phyloP scores from a whole-genome alignment of 1,140 invertebrate species.

The Trichonephila clavipes region DNA sequence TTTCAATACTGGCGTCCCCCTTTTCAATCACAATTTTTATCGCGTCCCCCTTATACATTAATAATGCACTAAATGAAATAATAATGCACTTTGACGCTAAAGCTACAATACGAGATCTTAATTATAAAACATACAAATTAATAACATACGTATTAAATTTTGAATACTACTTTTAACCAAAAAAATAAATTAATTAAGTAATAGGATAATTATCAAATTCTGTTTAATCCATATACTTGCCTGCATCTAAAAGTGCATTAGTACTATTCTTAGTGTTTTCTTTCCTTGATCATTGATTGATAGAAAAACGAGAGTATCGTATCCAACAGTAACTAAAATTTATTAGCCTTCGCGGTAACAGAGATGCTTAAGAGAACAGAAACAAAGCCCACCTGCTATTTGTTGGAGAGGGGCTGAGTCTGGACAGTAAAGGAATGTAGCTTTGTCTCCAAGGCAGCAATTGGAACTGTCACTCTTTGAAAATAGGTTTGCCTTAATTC shows the following conservation, averaged over 20 bases:
- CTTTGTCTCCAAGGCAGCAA: slow-evolving; percentile 6
- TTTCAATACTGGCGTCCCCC: no score
- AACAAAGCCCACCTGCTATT: neutral
- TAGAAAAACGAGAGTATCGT: neutral
- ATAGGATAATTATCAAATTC: no score
- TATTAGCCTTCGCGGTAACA: neutral
- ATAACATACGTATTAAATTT: no score
- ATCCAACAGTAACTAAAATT: slow-evolving; percentile 17
- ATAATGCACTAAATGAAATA: no score
- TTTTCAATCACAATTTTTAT: no score
- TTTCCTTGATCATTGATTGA: neutral
- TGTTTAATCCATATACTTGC: neutral
- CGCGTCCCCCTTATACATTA: no score
- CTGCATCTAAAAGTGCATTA: neutral
- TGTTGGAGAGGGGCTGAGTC: neutral
- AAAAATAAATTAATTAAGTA: no score
- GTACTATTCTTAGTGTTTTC: neutral
- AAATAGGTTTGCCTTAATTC: neutral
- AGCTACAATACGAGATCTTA: no score
- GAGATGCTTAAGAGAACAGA: neutral
- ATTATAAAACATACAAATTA: no score
- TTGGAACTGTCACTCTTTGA: neutral
- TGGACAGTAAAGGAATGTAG: neutral
- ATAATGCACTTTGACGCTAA: no score
- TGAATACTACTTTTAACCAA: no score